Conservation (phyloP, 1,140 invertebrate genomes). For the Zaprionus ornatus region DNA sequence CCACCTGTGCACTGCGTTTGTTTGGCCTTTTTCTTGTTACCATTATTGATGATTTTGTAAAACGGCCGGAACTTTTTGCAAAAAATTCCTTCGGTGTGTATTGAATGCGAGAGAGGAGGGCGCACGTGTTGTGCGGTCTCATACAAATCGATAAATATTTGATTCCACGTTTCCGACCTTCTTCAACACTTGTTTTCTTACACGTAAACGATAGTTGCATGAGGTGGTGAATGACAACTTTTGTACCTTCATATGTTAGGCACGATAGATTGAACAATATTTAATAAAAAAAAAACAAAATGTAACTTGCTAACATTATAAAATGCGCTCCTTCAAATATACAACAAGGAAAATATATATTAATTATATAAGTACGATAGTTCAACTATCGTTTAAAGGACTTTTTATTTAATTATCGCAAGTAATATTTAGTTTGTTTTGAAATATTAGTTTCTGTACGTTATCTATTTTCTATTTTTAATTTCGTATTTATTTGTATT, state of each 20-base stretch:
- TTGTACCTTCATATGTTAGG: not conserved
- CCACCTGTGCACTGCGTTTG: constrained; percentile 57
- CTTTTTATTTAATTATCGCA: no score
- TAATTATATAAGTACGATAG: not conserved
- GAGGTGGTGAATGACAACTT: no score
- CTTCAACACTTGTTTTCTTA: constrained; percentile 13
- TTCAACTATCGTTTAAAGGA: not conserved
- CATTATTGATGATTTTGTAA: constrained; percentile 50
- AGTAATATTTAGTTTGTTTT: no score
- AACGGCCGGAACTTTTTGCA: constrained; percentile 44
- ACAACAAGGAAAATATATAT: not conserved
- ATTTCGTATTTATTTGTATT: not conserved
- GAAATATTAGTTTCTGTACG: no score
- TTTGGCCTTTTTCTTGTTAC: constrained; percentile 63
- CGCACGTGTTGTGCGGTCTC: constrained; percentile 65
- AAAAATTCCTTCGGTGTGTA: constrained; percentile 60
- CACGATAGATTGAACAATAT: not conserved
- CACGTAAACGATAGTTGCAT: not conserved
- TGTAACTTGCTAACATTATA: no score
- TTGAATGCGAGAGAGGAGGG: constrained; percentile 52
- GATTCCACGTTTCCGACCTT: not conserved
- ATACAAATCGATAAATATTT: constrained; percentile 45
- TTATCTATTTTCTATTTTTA: not conserved
- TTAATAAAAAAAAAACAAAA: no score
- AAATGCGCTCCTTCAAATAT: no score